Conservation (phyloP, 2,797 vertebrate species). For the Lycodopsis pacificus region DNA sequence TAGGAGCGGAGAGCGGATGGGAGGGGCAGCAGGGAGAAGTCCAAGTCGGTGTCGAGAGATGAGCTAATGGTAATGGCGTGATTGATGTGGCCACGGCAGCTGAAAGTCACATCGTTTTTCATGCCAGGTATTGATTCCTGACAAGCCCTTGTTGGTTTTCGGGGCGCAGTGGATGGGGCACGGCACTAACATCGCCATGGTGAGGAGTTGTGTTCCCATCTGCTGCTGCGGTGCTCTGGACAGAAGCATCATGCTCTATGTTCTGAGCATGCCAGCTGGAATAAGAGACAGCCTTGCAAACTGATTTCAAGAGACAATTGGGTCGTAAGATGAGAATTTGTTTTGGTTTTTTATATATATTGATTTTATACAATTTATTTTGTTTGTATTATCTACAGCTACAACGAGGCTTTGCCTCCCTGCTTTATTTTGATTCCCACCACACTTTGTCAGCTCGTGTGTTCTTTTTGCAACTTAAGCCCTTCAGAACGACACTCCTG, state of each 20-base stretch:
- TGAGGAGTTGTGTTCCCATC: conserved; percentile 43
- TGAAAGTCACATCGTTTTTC: conserved; percentile 77
- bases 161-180: conserved; percentile 42
- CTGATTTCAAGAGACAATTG: conserved; percentile 2
- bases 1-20: conserved; percentile 36
- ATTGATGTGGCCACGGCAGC: conserved; percentile 76
- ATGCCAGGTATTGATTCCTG: conserved; percentile 76
- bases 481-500: neutral
- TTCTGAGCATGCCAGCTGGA: conserved; percentile 15
- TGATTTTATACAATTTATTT: neutral
- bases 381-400: neutral
- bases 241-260: conserved; percentile 30
- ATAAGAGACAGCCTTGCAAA: conserved; percentile 7
- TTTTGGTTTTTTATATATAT: neutral
- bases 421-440: neutral
- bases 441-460: neutral
- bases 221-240: conserved; percentile 33
- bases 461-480: conserved; percentile 1
- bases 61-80: conserved; percentile 78
- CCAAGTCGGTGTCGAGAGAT: conserved; percentile 70
- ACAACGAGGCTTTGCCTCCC: neutral
- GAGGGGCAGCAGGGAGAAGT: conserved; percentile 46
- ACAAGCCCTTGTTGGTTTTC: conserved; percentile 74
- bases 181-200: conserved; percentile 47
- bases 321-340: neutral